Evolutionary conservation across 1,140 invertebrate species (phyloP).

Genomic region (Triops longicaudatus): DNA sequence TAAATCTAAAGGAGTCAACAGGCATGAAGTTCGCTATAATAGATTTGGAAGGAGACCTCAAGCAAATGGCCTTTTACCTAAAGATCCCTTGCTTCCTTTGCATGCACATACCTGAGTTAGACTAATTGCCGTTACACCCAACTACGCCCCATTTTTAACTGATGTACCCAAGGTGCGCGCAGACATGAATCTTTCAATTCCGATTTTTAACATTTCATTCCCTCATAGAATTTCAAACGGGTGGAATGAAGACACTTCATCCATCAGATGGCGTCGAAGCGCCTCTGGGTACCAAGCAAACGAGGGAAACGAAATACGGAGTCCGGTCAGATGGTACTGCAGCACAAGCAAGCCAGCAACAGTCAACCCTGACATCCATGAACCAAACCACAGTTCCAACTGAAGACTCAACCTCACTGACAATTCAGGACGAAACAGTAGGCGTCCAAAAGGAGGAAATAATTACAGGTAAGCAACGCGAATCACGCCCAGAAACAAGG

Average conservation of each 20-base stretch:
- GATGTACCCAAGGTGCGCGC: neutral
- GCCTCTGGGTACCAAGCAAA: neutral
- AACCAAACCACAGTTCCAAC: neutral
- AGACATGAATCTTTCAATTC: neutral
- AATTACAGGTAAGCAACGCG: neutral
- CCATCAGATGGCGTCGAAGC: neutral
- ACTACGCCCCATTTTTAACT: neutral
- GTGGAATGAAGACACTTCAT: neutral
- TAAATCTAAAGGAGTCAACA: neutral
- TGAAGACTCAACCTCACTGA: neutral
- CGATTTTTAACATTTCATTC: neutral
- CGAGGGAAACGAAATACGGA: neutral
- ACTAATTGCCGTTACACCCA: neutral
- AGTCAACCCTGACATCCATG: neutral
- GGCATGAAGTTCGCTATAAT: neutral
- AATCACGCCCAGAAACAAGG: neutral
- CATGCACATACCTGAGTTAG: neutral
- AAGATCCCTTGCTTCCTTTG: neutral
- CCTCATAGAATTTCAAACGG: neutral
- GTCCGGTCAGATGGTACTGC: neutral
- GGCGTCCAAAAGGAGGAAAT: neutral
- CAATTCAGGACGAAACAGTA: neutral
- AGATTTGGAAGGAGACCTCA: neutral
- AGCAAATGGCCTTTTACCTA: neutral
- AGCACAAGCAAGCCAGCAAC: neutral